phyloP scores from a whole-genome alignment of 2,797 vertebrate species.

The Cirrhinus molitorella region DNA sequence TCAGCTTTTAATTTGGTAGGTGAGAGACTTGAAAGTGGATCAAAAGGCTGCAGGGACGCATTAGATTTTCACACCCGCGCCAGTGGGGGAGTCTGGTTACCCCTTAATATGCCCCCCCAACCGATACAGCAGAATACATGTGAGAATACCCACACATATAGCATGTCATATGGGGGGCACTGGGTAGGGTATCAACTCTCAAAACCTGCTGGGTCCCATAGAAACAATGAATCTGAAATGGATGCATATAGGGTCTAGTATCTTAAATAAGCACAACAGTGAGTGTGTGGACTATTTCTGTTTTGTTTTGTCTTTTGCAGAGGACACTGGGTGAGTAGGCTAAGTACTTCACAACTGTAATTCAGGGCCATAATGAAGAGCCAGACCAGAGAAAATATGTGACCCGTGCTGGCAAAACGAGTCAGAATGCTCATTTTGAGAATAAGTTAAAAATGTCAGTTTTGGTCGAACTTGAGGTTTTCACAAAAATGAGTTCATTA shows the following conservation, averaged over 20 bases:
- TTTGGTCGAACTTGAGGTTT: too few relatives aligned
- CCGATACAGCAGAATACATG: constrained; percentile 81
- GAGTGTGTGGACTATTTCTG: constrained; percentile 44
- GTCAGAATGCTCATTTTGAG: too few relatives aligned
- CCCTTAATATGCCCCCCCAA: constrained; percentile 40
- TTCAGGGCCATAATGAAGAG: constrained; percentile 28
- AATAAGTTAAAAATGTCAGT: too few relatives aligned
- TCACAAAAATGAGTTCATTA: too few relatives aligned
- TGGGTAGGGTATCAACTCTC: constrained; percentile 71
- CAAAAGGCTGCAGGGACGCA: constrained; percentile 58
- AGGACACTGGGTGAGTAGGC: constrained; percentile 52
- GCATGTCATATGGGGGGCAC: constrained; percentile 73
- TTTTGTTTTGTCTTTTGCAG: constrained; percentile 51
- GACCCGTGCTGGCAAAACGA: too few relatives aligned
- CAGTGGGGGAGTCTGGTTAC: constrained; percentile 84
- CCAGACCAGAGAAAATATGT: background rate
- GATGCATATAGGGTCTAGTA: constrained; percentile 57
- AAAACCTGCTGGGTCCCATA: constrained; percentile 77
- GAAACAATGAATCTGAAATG: constrained; percentile 84
- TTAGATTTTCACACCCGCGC: constrained; percentile 77
- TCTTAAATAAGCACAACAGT: constrained; percentile 70
- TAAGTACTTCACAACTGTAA: constrained; percentile 31
- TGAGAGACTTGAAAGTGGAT: constrained; percentile 59
- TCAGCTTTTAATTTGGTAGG: constrained; percentile 77
- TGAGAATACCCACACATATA: constrained; percentile 74